These are phyloP conservation scores for Drosophila cyrtoloma DNA, from an alignment of 2,888 invertebrate genomes.

Conservation along the genomic window DNA sequence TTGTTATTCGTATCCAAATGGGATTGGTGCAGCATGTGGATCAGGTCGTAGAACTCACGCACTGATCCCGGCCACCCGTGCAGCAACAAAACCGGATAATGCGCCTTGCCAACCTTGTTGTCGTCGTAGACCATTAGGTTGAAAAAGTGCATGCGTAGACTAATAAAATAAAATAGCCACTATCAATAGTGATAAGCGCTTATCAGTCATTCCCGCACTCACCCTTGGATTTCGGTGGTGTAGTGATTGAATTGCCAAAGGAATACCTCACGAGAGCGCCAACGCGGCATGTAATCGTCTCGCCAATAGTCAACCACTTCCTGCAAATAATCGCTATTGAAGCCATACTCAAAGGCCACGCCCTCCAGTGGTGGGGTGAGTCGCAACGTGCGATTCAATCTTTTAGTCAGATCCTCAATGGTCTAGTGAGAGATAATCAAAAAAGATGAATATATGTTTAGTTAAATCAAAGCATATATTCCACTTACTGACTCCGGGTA, in stretches of 20 bases:
- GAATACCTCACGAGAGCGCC: conserved; percentile 89
- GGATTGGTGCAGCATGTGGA: conserved; percentile 88
- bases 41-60: conserved; percentile 92
- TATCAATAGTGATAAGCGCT: conserved; percentile 49
- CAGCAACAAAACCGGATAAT: conserved; percentile 86
- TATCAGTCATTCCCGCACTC: conserved; percentile 44
- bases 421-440: conserved; percentile 82
- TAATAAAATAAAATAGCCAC: conserved; percentile 34
- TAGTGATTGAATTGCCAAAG: conserved; percentile 92
- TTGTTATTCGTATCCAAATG: conserved; percentile 85
- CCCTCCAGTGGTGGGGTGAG: conserved; percentile 88
- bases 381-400: conserved; percentile 86
- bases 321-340: conserved; percentile 89
- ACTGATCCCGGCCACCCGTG: conserved; percentile 97
- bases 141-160: conserved; percentile 88
- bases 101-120: conserved; percentile 81
- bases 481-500: conserved; percentile 67
- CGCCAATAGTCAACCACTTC: conserved; percentile 92
- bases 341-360: conserved; percentile 91
- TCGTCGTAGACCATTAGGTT: conserved; percentile 87
- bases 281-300: conserved; percentile 89
- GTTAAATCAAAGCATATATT: not conserved
- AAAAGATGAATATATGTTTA: not conserved
- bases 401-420: conserved; percentile 87
- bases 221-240: conserved; percentile 90